A percentile compares a stretch with the other conserved stretches of the same genome.
phyloP scores from a whole-genome alignment of 2,797 vertebrate genomes.

The Acanthurus tractus region DNA sequence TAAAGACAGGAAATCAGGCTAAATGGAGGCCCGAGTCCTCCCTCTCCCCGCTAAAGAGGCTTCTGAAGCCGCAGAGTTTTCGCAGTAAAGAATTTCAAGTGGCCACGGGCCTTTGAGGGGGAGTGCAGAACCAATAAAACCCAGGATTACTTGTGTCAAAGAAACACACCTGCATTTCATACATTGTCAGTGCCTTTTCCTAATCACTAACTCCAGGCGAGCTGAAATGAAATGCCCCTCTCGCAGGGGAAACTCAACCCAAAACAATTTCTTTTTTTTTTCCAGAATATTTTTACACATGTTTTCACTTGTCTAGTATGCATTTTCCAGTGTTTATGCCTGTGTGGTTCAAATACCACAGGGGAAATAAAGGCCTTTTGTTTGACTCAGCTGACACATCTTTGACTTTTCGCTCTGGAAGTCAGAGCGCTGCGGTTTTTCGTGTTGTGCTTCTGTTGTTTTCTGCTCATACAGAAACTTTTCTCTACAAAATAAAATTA shows the following conservation, averaged over 20 bases:
- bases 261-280: constrained; percentile 57
- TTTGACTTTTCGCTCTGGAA: constrained; percentile 51
- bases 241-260: constrained; percentile 53
- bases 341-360: constrained; percentile 49
- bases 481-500: background rate
- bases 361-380: constrained; percentile 64
- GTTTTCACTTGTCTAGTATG: constrained; percentile 64
- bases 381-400: constrained; percentile 55
- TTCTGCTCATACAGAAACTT: constrained; percentile 4
- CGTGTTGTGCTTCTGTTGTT: constrained; percentile 20
- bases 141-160: constrained; percentile 79
- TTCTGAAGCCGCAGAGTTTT: constrained; percentile 77
- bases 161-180: constrained; percentile 81
- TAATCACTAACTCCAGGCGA: constrained; percentile 57
- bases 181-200: constrained; percentile 55
- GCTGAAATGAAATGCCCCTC: constrained; percentile 40
- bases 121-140: constrained; percentile 76
- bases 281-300: constrained; percentile 36
- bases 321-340: constrained; percentile 44
- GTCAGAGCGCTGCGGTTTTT: constrained; percentile 38
- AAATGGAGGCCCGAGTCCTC: constrained; percentile 81
- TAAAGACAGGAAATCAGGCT: constrained; percentile 85
- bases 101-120: constrained; percentile 72
- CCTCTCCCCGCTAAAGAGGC: constrained; percentile 72
- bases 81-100: constrained; percentile 84